These are phyloP conservation scores for Cybosia mesomella DNA, from an alignment of 2,888 invertebrate species.

Conservation along the genomic window DNA sequence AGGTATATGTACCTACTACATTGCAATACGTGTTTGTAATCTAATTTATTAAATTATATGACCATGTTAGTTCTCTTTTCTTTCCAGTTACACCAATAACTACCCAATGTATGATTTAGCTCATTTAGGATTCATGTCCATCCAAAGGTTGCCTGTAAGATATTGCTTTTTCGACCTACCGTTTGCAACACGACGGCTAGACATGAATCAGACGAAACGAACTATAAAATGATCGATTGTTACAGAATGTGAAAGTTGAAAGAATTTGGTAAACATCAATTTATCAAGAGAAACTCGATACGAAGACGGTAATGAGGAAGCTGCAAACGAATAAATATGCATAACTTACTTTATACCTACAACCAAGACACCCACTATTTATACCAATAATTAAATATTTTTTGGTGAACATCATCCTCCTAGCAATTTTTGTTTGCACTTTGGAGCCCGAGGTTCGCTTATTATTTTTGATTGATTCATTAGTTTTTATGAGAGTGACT, in stretches of 20 bases:
- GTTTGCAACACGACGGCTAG: slow-evolving; percentile 13
- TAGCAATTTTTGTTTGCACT: too few species aligned
- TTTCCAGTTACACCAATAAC: too few species aligned
- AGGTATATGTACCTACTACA: too few species aligned
- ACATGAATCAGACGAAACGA: slow-evolving; percentile 31
- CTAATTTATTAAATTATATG: too few species aligned
- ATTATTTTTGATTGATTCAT: too few species aligned
- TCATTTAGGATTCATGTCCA: too few species aligned
- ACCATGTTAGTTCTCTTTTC: too few species aligned
- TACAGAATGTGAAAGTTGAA: slow-evolving; percentile 51
- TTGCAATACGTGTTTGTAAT: too few species aligned
- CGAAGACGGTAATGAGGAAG: slow-evolving; percentile 14
- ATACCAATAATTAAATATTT: neutral
- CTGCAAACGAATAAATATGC: slow-evolving; percentile 7
- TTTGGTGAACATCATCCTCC: neutral
- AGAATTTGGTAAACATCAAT: slow-evolving; percentile 40
- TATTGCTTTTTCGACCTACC: neutral
- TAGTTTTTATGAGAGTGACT: too few species aligned
- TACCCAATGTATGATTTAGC: too few species aligned
- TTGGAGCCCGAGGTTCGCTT: too few species aligned
- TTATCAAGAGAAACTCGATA: slow-evolving; percentile 25
- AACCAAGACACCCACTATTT: neutral
- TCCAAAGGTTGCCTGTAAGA: too few species aligned
- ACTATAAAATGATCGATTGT: slow-evolving; percentile 32
- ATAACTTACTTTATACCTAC: neutral